Conservation (phyloP, 2,113 vertebrate genomes). For the Junco hyemalis region DNA sequence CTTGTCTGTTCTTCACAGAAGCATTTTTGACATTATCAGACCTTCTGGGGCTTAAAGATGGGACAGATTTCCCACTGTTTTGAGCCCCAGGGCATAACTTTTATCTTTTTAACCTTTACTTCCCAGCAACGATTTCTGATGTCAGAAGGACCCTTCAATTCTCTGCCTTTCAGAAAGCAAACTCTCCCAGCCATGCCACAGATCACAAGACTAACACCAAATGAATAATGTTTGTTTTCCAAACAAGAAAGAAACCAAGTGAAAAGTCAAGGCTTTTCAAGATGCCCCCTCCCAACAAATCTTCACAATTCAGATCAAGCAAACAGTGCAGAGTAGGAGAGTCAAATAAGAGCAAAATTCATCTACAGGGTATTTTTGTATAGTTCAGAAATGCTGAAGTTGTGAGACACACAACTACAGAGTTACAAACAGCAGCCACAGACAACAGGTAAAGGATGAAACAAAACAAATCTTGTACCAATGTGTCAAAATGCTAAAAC, state of each 20-base stretch:
- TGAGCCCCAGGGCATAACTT: background rate
- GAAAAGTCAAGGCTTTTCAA: background rate
- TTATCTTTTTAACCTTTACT: background rate
- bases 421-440: background rate
- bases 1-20: background rate
- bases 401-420: background rate
- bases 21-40: background rate
- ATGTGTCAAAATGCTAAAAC: background rate
- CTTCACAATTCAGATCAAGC: background rate
- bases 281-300: background rate
- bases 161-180: background rate
- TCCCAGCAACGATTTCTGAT: background rate
- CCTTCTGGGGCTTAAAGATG: background rate
- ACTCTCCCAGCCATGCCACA: background rate
- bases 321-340: background rate
- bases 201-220: background rate
- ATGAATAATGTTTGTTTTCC: background rate
- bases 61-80: background rate
- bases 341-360: background rate
- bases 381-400: background rate
- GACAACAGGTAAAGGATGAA: background rate
- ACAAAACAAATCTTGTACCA: background rate
- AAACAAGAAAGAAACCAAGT: background rate
- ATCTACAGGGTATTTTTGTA: background rate
- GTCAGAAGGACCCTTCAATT: background rate